Percentiles rank a stretch among this genome's conserved stretches.
Conservation (phyloP, 2,113 vertebrate species). For the Lophotis ruficrista region DNA sequence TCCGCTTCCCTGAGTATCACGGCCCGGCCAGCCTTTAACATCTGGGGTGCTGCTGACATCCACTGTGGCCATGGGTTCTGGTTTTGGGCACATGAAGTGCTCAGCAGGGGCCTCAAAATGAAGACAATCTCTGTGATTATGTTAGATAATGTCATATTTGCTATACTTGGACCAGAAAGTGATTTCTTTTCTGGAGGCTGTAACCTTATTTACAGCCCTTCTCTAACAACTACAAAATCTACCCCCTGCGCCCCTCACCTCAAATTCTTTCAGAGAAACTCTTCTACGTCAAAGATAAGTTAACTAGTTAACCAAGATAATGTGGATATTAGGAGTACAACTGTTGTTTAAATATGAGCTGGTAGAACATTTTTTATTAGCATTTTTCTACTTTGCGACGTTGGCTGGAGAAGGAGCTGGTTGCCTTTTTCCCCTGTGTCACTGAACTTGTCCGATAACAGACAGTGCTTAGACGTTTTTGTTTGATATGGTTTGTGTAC, state of each 20-base stretch:
- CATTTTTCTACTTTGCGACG: background rate
- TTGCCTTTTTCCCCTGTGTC: background rate
- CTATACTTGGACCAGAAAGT: background rate
- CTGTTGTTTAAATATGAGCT: background rate
- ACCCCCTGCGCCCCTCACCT: too few species aligned
- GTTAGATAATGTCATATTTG: background rate
- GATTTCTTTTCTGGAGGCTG: background rate
- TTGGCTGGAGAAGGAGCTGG: background rate
- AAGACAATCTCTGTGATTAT: accelerated
- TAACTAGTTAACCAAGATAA: background rate
- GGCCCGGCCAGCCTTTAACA: background rate
- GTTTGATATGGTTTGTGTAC: background rate
- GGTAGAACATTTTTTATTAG: background rate
- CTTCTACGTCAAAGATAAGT: background rate
- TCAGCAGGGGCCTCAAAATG: background rate
- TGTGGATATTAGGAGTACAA: background rate
- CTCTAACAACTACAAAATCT: background rate
- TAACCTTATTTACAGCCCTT: background rate
- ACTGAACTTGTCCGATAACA: background rate
- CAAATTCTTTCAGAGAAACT: background rate
- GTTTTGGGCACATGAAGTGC: background rate
- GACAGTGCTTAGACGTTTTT: background rate
- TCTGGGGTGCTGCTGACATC: background rate
- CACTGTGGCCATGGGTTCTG: background rate
- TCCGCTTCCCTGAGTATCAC: background rate